Conservation (phyloP, 1,140 invertebrate genomes). For the Drosophila oshimai region DNA sequence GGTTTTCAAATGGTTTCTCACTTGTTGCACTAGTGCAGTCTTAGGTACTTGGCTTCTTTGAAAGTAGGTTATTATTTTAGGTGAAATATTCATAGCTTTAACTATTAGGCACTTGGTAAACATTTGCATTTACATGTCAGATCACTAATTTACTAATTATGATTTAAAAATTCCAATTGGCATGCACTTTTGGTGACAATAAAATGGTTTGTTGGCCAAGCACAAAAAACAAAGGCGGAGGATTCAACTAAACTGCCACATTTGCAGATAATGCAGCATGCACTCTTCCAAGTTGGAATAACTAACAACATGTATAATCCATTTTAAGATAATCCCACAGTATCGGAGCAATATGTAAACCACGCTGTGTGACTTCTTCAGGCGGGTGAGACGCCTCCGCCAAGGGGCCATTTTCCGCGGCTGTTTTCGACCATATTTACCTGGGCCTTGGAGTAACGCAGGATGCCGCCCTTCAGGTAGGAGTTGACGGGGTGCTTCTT, state of each 20-base stretch:
- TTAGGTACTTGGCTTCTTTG: too few species aligned
- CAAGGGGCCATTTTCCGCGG: conserved; percentile 5
- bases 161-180: too few species aligned
- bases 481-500: conserved; percentile 77
- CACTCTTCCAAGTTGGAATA: neutral
- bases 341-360: neutral
- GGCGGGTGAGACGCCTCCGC: conserved; percentile 26
- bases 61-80: too few species aligned
- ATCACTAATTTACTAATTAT: neutral
- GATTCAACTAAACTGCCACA: too few species aligned
- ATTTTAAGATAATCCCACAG: neutral
- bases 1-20: neutral
- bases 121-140: too few species aligned
- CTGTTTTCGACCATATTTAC: conserved; percentile 55
- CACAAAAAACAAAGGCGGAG: too few species aligned
- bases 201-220: too few species aligned
- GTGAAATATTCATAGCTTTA: too few species aligned
- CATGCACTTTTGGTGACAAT: too few species aligned
- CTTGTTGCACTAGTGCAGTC: neutral
- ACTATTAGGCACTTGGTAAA: too few species aligned
- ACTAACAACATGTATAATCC: neutral
- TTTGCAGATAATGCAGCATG: too few species aligned
- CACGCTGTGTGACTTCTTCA: conserved; percentile 10
- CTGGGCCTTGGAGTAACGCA: conserved; percentile 82
- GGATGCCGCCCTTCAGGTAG: conserved; percentile 75